phyloP scores from a whole-genome alignment of 2,113 vertebrate genomes.

The Cichladusa arquata region DNA sequence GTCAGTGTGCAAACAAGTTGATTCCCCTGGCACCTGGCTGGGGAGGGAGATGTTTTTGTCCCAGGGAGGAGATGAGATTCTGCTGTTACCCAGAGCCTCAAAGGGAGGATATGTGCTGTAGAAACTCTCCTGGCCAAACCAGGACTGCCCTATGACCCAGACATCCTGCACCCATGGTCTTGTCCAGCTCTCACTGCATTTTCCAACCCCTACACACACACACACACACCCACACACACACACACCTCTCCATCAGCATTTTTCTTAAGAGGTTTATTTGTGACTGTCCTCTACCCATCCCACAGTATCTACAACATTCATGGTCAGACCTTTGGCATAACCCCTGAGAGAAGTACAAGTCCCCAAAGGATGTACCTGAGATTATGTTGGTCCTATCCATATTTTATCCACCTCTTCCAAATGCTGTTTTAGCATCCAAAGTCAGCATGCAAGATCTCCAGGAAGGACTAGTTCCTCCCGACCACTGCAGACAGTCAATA shows the following conservation, averaged over 20 bases:
- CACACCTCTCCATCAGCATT: neutral
- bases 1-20: neutral
- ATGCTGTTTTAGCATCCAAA: neutral
- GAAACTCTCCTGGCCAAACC: neutral
- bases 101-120: neutral
- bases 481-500: neutral
- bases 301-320: neutral
- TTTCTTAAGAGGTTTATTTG: neutral
- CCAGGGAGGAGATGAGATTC: neutral
- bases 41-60: neutral
- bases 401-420: neutral
- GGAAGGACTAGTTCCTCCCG: neutral
- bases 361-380: fast-evolving
- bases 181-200: neutral
- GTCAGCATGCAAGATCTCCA: neutral
- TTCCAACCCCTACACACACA: neutral
- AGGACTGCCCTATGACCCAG: neutral
- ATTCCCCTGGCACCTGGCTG: neutral
- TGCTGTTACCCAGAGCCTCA: neutral
- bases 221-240: too few relatives aligned
- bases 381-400: fast-evolving
- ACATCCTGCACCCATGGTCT: neutral
- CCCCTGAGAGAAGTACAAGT: neutral
- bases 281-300: neutral
- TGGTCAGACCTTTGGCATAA: neutral